A percentile compares a stretch with the other conserved stretches of the same genome.
Evolutionary conservation across 2,113 vertebrate species (phyloP).

Genomic region (Tychaedon coryphoeus): DNA sequence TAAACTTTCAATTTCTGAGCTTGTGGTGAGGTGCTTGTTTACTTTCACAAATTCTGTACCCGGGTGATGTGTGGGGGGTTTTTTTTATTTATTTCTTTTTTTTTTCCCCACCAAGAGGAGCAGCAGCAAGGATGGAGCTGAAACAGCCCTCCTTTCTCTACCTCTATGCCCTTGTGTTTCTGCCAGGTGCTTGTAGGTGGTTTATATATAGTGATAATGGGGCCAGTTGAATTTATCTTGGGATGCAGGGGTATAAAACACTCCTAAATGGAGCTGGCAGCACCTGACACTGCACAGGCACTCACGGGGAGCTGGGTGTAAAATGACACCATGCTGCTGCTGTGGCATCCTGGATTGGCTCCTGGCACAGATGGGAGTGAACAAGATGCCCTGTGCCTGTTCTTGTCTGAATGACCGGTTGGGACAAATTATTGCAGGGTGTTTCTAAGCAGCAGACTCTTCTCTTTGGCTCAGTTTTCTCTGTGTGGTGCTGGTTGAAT

Average conservation of each 20-base stretch:
- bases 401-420: neutral
- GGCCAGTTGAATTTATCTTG: neutral
- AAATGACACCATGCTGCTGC: neutral
- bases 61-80: neutral
- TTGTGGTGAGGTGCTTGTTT: neutral
- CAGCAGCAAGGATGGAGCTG: neutral
- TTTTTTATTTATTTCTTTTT: neutral
- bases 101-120: neutral
- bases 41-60: neutral
- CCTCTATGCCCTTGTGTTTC: neutral
- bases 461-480: slow-evolving; percentile 37
- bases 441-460: slow-evolving; percentile 16
- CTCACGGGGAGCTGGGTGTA: neutral
- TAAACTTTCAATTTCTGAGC: neutral
- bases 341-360: neutral
- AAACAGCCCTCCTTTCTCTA: neutral
- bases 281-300: neutral
- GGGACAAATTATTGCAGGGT: slow-evolving; percentile 17
- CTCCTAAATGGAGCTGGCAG: neutral
- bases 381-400: neutral
- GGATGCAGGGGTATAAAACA: neutral
- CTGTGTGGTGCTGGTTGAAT: slow-evolving; percentile 20
- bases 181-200: neutral
- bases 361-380: neutral
- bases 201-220: neutral